Percentiles rank a stretch among this genome's conserved stretches.
These are phyloP conservation scores for Crypturellus undulatus DNA, from an alignment of 2,113 vertebrate species.

Conservation along the genomic window DNA sequence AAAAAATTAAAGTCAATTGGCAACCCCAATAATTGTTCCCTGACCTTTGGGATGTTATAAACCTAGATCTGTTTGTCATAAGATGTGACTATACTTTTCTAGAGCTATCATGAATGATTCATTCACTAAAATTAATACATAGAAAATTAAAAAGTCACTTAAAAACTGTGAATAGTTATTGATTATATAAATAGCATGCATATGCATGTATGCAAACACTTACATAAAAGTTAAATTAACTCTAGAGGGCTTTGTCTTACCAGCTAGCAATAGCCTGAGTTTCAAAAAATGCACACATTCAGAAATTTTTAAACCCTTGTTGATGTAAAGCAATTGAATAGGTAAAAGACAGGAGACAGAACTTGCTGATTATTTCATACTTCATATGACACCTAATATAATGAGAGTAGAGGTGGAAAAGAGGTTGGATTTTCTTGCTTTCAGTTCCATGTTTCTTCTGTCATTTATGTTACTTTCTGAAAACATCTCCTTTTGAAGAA, in stretches of 20 bases:
- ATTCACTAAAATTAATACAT: background rate
- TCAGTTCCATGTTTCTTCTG: rapidly evolving
- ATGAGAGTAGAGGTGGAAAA: background rate
- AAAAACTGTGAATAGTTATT: background rate
- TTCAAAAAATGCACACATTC: background rate
- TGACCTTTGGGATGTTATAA: slow-evolving; percentile 53
- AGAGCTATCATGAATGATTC: background rate
- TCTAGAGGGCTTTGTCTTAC: rapidly evolving
- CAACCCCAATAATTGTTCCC: slow-evolving; percentile 55
- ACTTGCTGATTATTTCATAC: background rate
- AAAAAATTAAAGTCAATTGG: slow-evolving; percentile 74
- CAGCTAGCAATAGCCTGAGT: background rate
- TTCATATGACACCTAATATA: background rate
- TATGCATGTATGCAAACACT: background rate
- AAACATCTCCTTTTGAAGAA: background rate
- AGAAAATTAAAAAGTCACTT: background rate
- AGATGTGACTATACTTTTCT: background rate
- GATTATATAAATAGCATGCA: background rate
- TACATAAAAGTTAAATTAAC: background rate
- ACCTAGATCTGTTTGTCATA: background rate
- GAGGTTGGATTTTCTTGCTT: background rate
- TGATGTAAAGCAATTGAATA: background rate
- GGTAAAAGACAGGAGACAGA: background rate
- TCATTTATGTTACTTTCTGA: background rate
- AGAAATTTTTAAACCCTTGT: background rate